Conservation (phyloP, 1,140 invertebrate species). For the Drosophila varians region DNA sequence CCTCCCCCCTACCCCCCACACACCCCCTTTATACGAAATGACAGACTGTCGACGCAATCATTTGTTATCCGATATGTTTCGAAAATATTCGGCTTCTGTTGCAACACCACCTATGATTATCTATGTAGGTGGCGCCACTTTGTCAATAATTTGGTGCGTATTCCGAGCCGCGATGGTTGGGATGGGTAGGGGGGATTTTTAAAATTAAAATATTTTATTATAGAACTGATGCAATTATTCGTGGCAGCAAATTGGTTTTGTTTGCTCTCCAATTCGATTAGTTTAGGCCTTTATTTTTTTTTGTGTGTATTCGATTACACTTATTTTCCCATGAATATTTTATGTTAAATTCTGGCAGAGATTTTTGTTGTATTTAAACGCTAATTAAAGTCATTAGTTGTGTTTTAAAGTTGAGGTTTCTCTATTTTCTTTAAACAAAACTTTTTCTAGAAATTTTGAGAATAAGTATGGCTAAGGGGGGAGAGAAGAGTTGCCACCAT, state of each 20-base stretch:
- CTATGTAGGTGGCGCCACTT: background rate
- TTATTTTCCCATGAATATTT: constrained; percentile 9
- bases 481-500: no score
- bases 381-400: no score
- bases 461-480: no score
- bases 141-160: constrained; percentile 16
- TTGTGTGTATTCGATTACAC: constrained; percentile 26
- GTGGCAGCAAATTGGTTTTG: constrained; percentile 37
- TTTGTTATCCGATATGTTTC: constrained; percentile 11
- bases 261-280: constrained; percentile 30
- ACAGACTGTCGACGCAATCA: constrained; percentile 17
- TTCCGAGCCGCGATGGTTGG: no score
- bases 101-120: background rate
- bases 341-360: background rate
- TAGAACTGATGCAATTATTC: constrained; percentile 34
- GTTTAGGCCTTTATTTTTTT: constrained; percentile 8
- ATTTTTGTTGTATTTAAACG: background rate
- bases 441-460: no score
- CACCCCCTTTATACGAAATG: constrained; percentile 3
- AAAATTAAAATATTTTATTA: constrained; percentile 46
- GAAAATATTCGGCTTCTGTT: constrained; percentile 1
- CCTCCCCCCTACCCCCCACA: background rate
- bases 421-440: no score
- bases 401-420: no score
- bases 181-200: no score